These are phyloP conservation scores for Vombatus ursinus DNA, from an alignment of 2,113 vertebrate genomes.

Conservation along the genomic window DNA sequence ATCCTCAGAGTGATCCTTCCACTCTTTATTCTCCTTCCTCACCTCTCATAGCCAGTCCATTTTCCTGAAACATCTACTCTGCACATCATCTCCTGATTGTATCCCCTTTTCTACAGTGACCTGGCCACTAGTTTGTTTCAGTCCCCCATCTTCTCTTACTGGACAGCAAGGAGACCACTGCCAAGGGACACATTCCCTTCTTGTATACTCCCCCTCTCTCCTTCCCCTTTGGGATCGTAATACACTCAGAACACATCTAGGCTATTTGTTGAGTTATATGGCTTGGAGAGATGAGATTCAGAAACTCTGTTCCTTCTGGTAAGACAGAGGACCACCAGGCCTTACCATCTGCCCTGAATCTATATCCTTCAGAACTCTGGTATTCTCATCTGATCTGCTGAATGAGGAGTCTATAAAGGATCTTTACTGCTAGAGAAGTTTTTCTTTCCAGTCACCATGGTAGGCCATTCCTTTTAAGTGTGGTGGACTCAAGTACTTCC, in stretches of 20 bases:
- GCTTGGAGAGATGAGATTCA: neutral
- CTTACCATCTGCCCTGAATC: neutral
- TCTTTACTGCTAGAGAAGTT: conserved; percentile 75
- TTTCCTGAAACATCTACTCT: neutral
- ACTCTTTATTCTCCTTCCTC: neutral
- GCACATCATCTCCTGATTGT: neutral
- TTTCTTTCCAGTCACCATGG: conserved; percentile 61
- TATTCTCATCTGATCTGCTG: neutral
- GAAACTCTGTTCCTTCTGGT: neutral
- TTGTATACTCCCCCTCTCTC: neutral
- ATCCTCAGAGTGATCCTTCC: conserved; percentile 2
- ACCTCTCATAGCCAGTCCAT: neutral
- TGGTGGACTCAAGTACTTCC: conserved; percentile 32
- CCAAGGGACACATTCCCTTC: neutral
- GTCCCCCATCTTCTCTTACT: neutral
- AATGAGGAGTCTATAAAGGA: conserved; percentile 49
- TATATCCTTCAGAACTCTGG: neutral
- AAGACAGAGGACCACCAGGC: neutral
- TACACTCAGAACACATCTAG: neutral
- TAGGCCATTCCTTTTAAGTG: neutral
- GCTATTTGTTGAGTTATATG: neutral
- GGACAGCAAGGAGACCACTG: neutral
- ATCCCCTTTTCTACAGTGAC: neutral
- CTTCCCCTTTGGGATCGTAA: neutral
- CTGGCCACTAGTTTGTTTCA: neutral